Conservation (phyloP, 1,140 invertebrate genomes). For the Solenopsis invicta region DNA sequence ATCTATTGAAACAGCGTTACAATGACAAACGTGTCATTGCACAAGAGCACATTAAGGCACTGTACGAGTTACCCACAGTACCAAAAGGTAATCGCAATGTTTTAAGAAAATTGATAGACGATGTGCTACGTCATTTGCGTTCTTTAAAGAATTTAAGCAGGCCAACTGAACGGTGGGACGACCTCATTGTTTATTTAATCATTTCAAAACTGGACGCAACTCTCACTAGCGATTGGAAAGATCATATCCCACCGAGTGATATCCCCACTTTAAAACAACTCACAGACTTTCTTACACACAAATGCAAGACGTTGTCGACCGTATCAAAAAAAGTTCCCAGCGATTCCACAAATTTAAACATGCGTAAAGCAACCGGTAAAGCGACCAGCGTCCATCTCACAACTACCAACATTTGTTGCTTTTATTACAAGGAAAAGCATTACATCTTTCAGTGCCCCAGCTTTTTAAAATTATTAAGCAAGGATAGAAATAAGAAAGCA, state of each 20-base stretch:
- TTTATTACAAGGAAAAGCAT: neutral
- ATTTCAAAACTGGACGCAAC: neutral
- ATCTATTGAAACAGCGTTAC: neutral
- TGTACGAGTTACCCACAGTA: neutral
- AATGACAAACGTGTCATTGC: neutral
- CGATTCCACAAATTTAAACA: neutral
- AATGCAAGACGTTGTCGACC: neutral
- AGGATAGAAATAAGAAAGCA: neutral
- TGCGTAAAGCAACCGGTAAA: neutral
- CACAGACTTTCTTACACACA: neutral
- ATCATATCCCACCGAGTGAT: neutral
- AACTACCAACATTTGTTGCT: neutral
- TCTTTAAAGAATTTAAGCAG: neutral
- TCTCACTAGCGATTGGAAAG: neutral
- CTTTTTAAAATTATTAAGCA: neutral
- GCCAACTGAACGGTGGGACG: neutral
- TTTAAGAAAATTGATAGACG: neutral
- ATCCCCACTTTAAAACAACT: neutral
- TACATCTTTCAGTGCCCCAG: neutral
- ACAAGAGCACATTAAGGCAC: neutral
- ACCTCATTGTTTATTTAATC: neutral
- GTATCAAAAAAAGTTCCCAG: neutral
- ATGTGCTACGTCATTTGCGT: neutral
- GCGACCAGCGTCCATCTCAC: neutral
- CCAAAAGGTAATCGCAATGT: neutral